Evolutionary conservation across 1,140 invertebrate species (phyloP).

Genomic region (Drosophila pallidifrons): DNA sequence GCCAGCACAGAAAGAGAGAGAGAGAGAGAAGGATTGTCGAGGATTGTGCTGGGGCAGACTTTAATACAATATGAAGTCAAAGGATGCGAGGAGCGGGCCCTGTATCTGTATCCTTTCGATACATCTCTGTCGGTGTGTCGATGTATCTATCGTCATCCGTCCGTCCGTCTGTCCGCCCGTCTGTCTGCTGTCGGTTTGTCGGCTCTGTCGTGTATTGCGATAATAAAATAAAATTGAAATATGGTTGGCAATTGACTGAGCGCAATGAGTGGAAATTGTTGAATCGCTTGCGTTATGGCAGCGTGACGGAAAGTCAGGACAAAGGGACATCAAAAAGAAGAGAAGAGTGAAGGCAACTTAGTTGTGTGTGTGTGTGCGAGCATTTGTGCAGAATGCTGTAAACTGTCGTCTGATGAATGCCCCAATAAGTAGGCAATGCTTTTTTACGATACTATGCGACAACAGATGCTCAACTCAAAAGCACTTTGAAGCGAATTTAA

Average conservation of each 20-base stretch:
- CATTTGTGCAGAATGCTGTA: slow-evolving; percentile 51
- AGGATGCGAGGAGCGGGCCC: slow-evolving; percentile 53
- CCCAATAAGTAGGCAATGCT: slow-evolving; percentile 55
- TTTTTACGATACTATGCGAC: slow-evolving; percentile 22
- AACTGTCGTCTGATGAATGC: slow-evolving; percentile 49
- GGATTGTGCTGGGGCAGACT: slow-evolving; percentile 29
- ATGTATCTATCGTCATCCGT: not conserved
- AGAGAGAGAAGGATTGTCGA: not conserved
- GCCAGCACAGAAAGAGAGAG: slow-evolving; percentile 23
- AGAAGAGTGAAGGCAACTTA: not conserved
- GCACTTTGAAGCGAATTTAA: not conserved
- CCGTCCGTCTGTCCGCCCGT: not conserved
- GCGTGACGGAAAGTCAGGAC: slow-evolving; percentile 23
- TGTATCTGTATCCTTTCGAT: slow-evolving; percentile 58
- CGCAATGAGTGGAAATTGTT: slow-evolving; percentile 72
- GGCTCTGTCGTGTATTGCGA: slow-evolving; percentile 45
- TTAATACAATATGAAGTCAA: slow-evolving; percentile 72
- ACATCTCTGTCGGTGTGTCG: slow-evolving; percentile 13
- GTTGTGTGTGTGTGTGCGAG: slow-evolving; percentile 19
- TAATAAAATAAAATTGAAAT: slow-evolving; percentile 83
- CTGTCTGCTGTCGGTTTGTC: not conserved
- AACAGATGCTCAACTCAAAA: slow-evolving; percentile 16
- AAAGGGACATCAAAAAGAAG: not conserved
- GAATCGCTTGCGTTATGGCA: slow-evolving; percentile 42
- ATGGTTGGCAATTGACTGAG: slow-evolving; percentile 77